Evolutionary conservation across 2,888 invertebrate species (phyloP).

Genomic region (Mantis religiosa): DNA sequence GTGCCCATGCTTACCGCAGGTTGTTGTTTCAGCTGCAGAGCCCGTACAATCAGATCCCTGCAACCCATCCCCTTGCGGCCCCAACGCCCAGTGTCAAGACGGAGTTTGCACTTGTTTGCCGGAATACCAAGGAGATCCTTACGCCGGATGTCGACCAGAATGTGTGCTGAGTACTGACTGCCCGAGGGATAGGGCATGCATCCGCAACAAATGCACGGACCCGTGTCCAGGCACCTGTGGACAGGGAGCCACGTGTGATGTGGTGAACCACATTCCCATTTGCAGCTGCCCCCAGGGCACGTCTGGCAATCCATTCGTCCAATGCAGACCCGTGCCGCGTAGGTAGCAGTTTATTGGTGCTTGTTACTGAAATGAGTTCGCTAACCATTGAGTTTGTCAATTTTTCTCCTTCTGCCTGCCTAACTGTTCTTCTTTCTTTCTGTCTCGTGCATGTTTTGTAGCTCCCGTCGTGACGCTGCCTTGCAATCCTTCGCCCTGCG

Average conservation of each 20-base stretch:
- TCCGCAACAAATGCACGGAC: constrained; percentile 63
- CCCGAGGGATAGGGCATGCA: constrained; percentile 59
- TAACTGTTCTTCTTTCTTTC: constrained; percentile 24
- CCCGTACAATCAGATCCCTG: constrained; percentile 34
- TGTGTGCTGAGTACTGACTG: constrained; percentile 67
- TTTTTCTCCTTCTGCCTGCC: constrained; percentile 3
- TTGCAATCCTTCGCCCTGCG: constrained; percentile 56
- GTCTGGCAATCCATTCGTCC: constrained; percentile 64
- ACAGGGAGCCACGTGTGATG: constrained; percentile 63
- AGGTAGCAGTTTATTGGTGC: constrained; percentile 10
- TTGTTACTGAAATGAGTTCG: neutral
- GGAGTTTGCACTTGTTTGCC: constrained; percentile 65
- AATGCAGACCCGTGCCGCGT: constrained; percentile 50
- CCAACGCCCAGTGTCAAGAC: constrained; percentile 42
- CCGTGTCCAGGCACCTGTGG: constrained; percentile 71
- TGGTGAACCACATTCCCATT: constrained; percentile 67
- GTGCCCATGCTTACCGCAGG: neutral
- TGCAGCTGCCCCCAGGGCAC: constrained; percentile 58
- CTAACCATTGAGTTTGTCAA: neutral
- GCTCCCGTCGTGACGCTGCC: constrained; percentile 60
- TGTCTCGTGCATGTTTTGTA: constrained; percentile 29
- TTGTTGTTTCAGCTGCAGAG: constrained; percentile 23
- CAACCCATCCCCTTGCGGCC: constrained; percentile 39
- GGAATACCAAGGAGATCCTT: constrained; percentile 72
- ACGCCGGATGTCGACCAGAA: constrained; percentile 66